These are phyloP conservation scores for Rhysida immarginata DNA, from an alignment of 1,140 invertebrate genomes.

Conservation along the genomic window DNA sequence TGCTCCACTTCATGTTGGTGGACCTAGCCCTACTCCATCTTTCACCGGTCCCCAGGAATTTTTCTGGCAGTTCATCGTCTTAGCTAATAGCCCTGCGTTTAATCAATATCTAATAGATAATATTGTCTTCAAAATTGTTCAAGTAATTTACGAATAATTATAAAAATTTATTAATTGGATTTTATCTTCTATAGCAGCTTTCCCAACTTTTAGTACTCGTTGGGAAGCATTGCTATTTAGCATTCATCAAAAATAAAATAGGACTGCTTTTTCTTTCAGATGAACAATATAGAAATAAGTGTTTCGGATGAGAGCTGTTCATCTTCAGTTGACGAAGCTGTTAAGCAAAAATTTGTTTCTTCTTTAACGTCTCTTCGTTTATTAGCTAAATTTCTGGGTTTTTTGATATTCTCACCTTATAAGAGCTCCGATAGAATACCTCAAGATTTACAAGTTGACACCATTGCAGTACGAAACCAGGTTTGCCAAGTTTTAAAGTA, in stretches of 20 bases:
- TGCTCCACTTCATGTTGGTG: background rate
- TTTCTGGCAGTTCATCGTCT: background rate
- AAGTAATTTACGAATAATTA: no score
- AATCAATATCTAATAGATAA: background rate
- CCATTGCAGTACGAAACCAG: background rate
- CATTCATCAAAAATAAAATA: no score
- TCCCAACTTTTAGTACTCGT: no score
- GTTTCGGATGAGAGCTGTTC: no score
- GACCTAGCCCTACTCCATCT: background rate
- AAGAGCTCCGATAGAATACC: background rate
- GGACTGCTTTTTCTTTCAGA: no score
- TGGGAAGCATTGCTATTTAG: no score
- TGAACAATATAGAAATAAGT: no score
- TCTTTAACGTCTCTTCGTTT: background rate
- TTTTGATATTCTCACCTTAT: background rate
- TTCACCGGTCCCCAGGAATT: background rate
- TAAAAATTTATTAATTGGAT: no score
- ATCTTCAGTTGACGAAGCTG: background rate
- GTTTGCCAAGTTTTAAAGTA: no score
- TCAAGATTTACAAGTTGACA: background rate
- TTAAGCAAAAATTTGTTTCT: background rate
- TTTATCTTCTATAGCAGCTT: no score
- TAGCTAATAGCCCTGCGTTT: background rate
- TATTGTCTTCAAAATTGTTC: background rate
- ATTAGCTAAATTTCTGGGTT: background rate